Base-by-base conservation (phyloP, 2,888 invertebrate species). In the Serrognathus titanus region DNA sequence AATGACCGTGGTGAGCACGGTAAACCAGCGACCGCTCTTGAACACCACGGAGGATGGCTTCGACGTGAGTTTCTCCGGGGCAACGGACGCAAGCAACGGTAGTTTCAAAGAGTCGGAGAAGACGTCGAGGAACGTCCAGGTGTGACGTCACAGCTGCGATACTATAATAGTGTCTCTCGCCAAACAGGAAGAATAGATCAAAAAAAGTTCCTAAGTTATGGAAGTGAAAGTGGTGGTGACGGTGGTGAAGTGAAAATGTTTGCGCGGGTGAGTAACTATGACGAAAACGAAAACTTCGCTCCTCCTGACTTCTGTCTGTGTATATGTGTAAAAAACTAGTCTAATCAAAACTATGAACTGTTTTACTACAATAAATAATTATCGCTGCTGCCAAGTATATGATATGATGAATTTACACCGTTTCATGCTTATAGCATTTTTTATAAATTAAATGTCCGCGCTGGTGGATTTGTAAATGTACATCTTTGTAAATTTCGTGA, bases 131-230 rank as follows among this genome's bases (percentile, higher is more conserved):
- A 71, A 81, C 60, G 83, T 85, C 62, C 82, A 85, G 62, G 85
- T 85, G 81, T 85, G 85, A 85, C 85, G 83, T 78, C 83, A 83
- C 74, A 82, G 82, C 75, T 81, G 81, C 69, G 82, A 82, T 71
- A 79, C 81, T 78, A 78, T 83, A 74, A 81, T 81, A 68, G 74
- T 80, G 65, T 80, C 81, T 76, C 79, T 80, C 69, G 72, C 70
- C 79, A 80, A 81, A 76, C 77, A 65, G 65, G 66, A 71, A 66
- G 69, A 67, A 67, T 69, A 71, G 79, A 55, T 64, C 47, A 69
- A 69, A 71, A 16, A 16, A 70, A 75, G 76, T 77, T 76, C 76
- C 77, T 77, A 77, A 74, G 75, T 73, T 72, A 59, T 66, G 62
- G 62, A 59, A 59, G 54, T 56, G 58, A 59, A 47, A 57, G 39